phyloP scores from a whole-genome alignment of 2,797 vertebrate species.

The Sciurus vulgaris region DNA sequence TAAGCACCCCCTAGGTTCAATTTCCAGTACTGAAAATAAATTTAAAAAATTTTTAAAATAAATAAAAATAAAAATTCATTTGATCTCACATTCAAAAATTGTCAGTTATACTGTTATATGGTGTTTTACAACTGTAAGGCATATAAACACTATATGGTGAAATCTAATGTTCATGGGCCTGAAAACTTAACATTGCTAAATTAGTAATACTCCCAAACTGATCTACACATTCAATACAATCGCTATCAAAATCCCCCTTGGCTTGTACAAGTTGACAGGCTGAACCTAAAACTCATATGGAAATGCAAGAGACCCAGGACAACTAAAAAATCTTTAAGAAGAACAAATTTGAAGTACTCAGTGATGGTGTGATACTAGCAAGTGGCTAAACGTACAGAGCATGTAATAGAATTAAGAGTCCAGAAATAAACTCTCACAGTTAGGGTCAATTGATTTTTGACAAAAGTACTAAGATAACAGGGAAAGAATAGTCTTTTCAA shows the following conservation, averaged over 20 bases:
- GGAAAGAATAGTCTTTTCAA: slow-evolving; percentile 38
- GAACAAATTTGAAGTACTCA: slow-evolving; percentile 7
- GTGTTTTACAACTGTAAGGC: neutral
- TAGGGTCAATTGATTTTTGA: too few species aligned
- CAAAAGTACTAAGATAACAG: neutral
- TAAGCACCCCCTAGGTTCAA: too few species aligned
- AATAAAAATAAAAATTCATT: slow-evolving; percentile 5
- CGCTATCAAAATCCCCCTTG: neutral
- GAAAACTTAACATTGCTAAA: slow-evolving; percentile 44
- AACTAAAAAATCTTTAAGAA: slow-evolving; percentile 14
- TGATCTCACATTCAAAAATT: neutral
- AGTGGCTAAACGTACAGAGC: neutral
- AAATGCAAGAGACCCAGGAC: neutral
- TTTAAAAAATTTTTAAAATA: too few species aligned
- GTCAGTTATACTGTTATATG: neutral
- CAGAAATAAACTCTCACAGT: too few species aligned
- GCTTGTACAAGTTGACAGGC: neutral
- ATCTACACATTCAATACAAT: slow-evolving; percentile 31
- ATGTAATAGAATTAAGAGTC: neutral
- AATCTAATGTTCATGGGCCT: slow-evolving; percentile 31
- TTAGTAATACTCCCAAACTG: neutral
- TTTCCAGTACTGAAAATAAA: too few species aligned
- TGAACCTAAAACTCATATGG: neutral
- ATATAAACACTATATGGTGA: neutral
- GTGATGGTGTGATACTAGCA: neutral